Evolutionary conservation across 2,888 invertebrate species (phyloP).

Genomic region (Odontomyia ornata): DNA sequence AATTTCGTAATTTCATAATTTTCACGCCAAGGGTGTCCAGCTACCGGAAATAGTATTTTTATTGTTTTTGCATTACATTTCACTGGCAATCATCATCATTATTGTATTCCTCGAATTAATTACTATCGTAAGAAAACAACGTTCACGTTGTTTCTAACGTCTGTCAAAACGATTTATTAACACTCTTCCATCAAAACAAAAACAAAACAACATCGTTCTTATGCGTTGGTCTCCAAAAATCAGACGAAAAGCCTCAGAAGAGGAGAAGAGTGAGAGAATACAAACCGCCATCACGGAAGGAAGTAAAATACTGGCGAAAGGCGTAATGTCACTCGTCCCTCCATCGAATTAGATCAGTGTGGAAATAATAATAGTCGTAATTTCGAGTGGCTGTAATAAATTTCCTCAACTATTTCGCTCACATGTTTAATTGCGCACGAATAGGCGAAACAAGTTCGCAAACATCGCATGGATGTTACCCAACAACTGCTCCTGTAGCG

Average conservation of each 20-base stretch:
- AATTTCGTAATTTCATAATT: slow-evolving; percentile 38
- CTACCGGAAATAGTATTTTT: slow-evolving; percentile 39
- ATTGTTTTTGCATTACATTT: slow-evolving; percentile 33
- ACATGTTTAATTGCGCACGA: slow-evolving; percentile 32
- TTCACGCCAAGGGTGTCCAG: slow-evolving; percentile 32
- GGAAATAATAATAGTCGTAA: slow-evolving; percentile 39
- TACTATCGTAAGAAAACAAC: neutral
- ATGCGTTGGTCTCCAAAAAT: neutral
- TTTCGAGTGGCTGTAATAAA: slow-evolving; percentile 18
- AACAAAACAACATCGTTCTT: neutral
- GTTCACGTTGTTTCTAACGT: neutral
- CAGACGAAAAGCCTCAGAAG: neutral
- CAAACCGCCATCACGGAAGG: neutral
- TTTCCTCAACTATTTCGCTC: slow-evolving; percentile 11
- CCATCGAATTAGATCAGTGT: slow-evolving; percentile 30
- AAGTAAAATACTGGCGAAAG: neutral
- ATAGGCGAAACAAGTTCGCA: slow-evolving; percentile 3
- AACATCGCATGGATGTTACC: slow-evolving; percentile 17
- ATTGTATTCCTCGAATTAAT: slow-evolving; percentile 1
- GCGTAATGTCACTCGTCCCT: slow-evolving; percentile 3
- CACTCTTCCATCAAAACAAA: neutral
- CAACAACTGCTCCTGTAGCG: slow-evolving; percentile 9
- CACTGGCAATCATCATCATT: slow-evolving; percentile 15
- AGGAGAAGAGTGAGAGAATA: neutral
- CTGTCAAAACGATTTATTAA: slow-evolving; percentile 16